These are phyloP conservation scores for Callyntrura guangdongensis DNA, from an alignment of 2,888 invertebrate genomes.

Conservation along the genomic window DNA sequence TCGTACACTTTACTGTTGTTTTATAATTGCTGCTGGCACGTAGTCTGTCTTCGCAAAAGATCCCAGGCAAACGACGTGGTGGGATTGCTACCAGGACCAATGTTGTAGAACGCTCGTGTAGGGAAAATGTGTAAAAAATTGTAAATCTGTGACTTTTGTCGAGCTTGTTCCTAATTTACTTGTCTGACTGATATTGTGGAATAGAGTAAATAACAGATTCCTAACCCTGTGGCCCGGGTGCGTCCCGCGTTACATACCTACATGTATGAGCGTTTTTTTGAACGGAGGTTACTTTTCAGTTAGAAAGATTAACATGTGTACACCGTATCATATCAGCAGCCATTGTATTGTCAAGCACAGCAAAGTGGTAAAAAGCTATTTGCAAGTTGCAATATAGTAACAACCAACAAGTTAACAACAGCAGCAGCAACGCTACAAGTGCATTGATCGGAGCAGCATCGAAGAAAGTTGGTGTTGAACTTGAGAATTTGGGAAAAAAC, in stretches of 20 bases:
- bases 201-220: slow-evolving; percentile 56
- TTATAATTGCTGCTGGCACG: slow-evolving; percentile 75
- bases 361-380: background rate
- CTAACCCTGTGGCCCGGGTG: slow-evolving; percentile 63
- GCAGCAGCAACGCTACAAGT: background rate
- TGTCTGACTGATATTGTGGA: slow-evolving; percentile 28
- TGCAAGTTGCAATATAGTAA: background rate
- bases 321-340: slow-evolving; percentile 13
- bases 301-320: slow-evolving; percentile 55
- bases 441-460: too few relatives aligned
- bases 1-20: slow-evolving; percentile 37
- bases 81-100: background rate
- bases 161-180: slow-evolving; percentile 68
- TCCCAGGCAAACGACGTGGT: slow-evolving; percentile 26
- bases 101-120: background rate
- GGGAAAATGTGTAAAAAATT: slow-evolving; percentile 58
- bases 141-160: slow-evolving; percentile 76
- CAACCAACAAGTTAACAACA: slow-evolving; percentile 18
- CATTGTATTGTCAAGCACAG: slow-evolving; percentile 1
- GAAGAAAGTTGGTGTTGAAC: slow-evolving; percentile 61
- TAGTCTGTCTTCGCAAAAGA: slow-evolving; percentile 33
- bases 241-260: slow-evolving; percentile 59
- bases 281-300: slow-evolving; percentile 39
- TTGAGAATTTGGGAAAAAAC: slow-evolving; percentile 62
- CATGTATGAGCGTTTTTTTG: background rate